Percentiles rank a stretch among this genome's conserved stretches.
phyloP scores from a whole-genome alignment of 1,140 invertebrate species.

The Mya arenaria region DNA sequence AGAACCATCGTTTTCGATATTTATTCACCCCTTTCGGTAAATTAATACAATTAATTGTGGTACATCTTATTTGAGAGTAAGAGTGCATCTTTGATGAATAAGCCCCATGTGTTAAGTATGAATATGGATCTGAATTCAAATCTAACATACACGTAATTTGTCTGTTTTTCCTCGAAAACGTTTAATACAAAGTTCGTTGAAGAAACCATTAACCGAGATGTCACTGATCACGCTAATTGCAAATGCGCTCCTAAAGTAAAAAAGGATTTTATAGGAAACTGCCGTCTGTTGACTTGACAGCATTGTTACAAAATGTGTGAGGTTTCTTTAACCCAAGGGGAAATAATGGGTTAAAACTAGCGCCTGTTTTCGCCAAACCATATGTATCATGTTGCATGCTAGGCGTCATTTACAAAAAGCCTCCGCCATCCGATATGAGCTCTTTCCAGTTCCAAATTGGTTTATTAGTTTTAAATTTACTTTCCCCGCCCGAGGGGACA shows the following conservation, averaged over 20 bases:
- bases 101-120: too few relatives aligned
- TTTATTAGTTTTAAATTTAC: slow-evolving; percentile 48
- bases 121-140: too few relatives aligned
- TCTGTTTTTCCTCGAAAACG: too few relatives aligned
- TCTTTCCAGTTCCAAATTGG: slow-evolving; percentile 26
- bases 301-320: slow-evolving; percentile 4
- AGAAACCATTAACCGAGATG: too few relatives aligned
- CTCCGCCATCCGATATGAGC: slow-evolving; percentile 30
- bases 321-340: slow-evolving; percentile 19
- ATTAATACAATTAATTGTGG: too few relatives aligned
- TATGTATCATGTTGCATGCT: slow-evolving; percentile 49
- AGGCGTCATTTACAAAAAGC: slow-evolving; percentile 19
- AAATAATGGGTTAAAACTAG: not conserved
- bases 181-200: too few relatives aligned
- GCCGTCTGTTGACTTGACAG: not conserved
- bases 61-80: too few relatives aligned
- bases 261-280: not conserved
- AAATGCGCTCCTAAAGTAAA: not conserved
- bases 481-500: slow-evolving; percentile 10
- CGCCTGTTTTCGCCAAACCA: not conserved
- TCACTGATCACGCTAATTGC: too few relatives aligned
- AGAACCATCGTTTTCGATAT: too few relatives aligned
- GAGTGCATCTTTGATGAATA: too few relatives aligned
- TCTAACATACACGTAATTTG: too few relatives aligned
- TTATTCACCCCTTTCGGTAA: too few relatives aligned